Percentiles rank a stretch among this genome's conserved stretches.
Evolutionary conservation across 2,888 invertebrate species (phyloP).

Genomic region (Trachelus iudaicus): DNA sequence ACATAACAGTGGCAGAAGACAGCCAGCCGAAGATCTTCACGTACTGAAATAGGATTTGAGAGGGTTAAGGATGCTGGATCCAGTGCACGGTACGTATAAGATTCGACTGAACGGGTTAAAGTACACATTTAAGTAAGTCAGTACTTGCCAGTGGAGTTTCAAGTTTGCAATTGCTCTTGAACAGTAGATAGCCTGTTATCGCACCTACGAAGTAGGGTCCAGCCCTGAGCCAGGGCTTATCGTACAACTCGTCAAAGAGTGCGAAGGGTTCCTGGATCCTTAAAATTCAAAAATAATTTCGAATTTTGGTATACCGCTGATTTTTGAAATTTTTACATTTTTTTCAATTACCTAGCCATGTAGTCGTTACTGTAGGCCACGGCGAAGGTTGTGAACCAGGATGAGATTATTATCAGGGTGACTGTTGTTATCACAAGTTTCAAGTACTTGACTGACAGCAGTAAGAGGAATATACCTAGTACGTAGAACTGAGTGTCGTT

Average conservation of each 20-base stretch:
- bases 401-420: constrained; percentile 73
- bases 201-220: constrained; percentile 86
- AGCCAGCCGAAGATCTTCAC: constrained; percentile 58
- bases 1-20: constrained; percentile 53
- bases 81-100: rapidly evolving
- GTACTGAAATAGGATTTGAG: constrained; percentile 30
- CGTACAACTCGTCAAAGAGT: constrained; percentile 84
- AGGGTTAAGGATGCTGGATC: too few relatives aligned
- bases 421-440: constrained; percentile 73
- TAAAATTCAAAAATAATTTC: neutral
- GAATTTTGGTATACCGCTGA: neutral
- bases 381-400: constrained; percentile 81
- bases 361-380: constrained; percentile 81
- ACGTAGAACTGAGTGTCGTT: constrained; percentile 66
- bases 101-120: too few relatives aligned
- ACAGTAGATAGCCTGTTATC: constrained; percentile 78
- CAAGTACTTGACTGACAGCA: constrained; percentile 65
- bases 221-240: constrained; percentile 86
- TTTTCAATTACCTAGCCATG: constrained; percentile 59
- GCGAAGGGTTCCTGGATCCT: constrained; percentile 84
- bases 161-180: constrained; percentile 75
- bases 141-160: constrained; percentile 55
- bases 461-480: constrained; percentile 61
- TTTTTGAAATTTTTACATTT: neutral
- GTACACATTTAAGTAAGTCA: too few relatives aligned